Conservation (phyloP, 2,888 invertebrate species). For the Adela reaumurella region DNA sequence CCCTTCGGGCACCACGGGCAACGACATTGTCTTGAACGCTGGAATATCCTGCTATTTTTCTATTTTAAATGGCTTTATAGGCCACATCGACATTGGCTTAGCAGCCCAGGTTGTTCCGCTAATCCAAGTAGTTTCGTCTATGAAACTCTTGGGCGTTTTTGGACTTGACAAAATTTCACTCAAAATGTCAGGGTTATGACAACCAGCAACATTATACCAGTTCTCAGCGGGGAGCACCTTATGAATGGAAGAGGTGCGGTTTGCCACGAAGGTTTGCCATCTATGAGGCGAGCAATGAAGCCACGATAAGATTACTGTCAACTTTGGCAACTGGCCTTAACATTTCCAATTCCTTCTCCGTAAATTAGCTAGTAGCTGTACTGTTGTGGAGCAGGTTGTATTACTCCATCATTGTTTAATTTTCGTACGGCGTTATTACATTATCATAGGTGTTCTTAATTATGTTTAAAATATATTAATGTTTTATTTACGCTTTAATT, state of each 20-base stretch:
- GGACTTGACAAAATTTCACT: constrained; percentile 7
- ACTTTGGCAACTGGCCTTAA: constrained; percentile 11
- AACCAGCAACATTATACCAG: constrained; percentile 8
- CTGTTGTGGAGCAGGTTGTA: too few relatives aligned
- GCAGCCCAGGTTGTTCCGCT: too few relatives aligned
- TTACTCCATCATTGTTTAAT: too few relatives aligned
- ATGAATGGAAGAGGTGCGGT: constrained; percentile 7
- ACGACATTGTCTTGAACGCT: not conserved
- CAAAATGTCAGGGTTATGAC: too few relatives aligned
- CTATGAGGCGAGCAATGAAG: constrained; percentile 7
- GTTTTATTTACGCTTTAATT: too few relatives aligned
- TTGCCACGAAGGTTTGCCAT: constrained; percentile 10
- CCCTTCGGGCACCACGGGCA: not conserved
- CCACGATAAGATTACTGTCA: constrained; percentile 9
- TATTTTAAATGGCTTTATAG: not conserved
- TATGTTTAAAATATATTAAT: too few relatives aligned
- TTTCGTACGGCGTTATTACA: too few relatives aligned
- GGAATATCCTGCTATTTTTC: not conserved
- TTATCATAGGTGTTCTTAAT: too few relatives aligned
- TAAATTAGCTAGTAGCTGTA: too few relatives aligned
- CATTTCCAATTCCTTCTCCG: too few relatives aligned
- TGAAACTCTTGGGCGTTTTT: constrained; percentile 3
- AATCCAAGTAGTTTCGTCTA: too few relatives aligned
- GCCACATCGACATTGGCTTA: not conserved
- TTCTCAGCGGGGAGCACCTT: constrained; percentile 1